Evolutionary conservation across 2,113 vertebrate genomes (phyloP).

Genomic region (Ellobius talpinus): DNA sequence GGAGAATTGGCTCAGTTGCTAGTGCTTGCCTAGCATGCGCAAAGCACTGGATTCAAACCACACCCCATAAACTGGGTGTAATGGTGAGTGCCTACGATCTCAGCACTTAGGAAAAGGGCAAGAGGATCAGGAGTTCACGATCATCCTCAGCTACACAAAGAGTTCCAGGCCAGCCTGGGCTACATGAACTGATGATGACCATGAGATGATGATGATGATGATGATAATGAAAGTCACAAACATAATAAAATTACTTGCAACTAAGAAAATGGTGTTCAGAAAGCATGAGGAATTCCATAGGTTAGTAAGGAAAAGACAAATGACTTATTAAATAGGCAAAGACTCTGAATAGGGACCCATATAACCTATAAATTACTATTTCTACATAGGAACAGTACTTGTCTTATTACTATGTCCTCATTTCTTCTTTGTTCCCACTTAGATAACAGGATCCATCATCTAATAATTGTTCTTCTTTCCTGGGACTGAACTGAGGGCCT

Average conservation of each 20-base stretch:
- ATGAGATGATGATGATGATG: neutral
- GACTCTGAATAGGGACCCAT: neutral
- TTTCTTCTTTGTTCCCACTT: conserved; percentile 29
- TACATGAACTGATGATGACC: neutral
- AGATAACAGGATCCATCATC: neutral
- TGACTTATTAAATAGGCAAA: neutral
- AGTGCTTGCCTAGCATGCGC: neutral
- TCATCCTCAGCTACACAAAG: neutral
- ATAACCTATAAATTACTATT: neutral
- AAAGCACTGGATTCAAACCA: neutral
- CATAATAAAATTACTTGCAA: neutral
- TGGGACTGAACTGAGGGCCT: neutral
- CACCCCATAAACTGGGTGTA: neutral
- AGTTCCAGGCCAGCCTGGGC: neutral
- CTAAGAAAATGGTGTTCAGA: neutral
- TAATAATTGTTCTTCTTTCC: neutral
- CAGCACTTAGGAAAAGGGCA: neutral
- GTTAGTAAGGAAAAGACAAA: neutral
- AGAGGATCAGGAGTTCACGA: neutral
- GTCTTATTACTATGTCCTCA: neutral
- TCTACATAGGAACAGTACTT: neutral
- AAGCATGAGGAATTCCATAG: neutral
- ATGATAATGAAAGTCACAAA: neutral
- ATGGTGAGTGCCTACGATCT: too few species aligned
- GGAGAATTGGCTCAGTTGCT: neutral